A percentile compares a stretch with the other conserved stretches of the same genome.
Evolutionary conservation across 2,797 vertebrate species (phyloP).

Genomic region (Thamnophis elegans): DNA sequence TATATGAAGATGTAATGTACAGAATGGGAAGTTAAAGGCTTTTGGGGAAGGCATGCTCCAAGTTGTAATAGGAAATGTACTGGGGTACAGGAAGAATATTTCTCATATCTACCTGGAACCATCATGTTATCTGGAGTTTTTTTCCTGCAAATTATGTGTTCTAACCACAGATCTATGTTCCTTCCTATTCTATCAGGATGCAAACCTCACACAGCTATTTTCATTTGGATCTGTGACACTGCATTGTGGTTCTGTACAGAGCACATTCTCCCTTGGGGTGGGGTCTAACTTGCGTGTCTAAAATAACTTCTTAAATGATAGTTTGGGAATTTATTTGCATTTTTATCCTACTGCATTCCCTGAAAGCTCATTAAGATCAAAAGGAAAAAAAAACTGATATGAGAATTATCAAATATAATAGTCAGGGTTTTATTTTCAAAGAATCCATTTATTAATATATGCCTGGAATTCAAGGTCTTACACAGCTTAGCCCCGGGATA

Average conservation of each 20-base stretch:
- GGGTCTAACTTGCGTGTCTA: background rate
- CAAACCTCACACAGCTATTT: background rate
- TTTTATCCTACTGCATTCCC: background rate
- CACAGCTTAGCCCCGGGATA: background rate
- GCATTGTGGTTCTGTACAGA: background rate
- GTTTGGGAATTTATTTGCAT: background rate
- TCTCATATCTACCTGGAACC: background rate
- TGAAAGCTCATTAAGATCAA: background rate
- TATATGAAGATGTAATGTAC: background rate
- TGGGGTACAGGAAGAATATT: background rate
- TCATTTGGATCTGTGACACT: background rate
- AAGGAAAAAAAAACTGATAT: background rate
- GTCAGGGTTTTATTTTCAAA: background rate
- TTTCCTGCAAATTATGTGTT: background rate
- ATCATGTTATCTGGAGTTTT: background rate
- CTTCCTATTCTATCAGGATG: background rate
- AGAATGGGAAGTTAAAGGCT: background rate
- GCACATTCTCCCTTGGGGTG: background rate
- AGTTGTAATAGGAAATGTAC: background rate
- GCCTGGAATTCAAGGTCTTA: background rate
- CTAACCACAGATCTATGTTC: background rate
- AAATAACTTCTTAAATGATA: background rate
- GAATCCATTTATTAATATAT: background rate
- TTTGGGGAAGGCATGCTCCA: background rate
- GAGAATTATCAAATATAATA: background rate